phyloP scores from a whole-genome alignment of 2,888 invertebrate species.

The Apotomis betuletana region DNA sequence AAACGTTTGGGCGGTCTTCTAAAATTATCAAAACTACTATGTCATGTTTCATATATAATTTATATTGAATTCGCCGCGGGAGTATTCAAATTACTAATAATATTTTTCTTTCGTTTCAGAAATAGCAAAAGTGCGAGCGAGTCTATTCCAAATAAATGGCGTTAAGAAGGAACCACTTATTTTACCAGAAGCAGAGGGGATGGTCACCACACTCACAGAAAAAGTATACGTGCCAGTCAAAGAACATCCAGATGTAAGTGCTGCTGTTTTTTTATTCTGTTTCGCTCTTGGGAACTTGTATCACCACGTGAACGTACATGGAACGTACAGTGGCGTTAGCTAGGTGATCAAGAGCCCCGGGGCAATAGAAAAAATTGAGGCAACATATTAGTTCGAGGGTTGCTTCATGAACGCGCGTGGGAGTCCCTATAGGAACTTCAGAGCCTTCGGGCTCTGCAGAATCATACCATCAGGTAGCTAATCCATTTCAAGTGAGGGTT shows the following conservation, averaged over 20 bases:
- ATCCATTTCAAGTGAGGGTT: too few species aligned
- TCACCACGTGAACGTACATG: too few species aligned
- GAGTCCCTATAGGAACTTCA: too few species aligned
- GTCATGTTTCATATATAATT: slow-evolving; percentile 63
- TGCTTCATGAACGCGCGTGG: too few species aligned
- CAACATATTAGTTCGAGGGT: too few species aligned
- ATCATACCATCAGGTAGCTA: too few species aligned
- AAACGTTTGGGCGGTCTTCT: slow-evolving; percentile 62
- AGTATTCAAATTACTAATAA: slow-evolving; percentile 47
- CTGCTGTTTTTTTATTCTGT: slow-evolving; percentile 38
- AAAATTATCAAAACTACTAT: slow-evolving; percentile 63
- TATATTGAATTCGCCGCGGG: slow-evolving; percentile 57
- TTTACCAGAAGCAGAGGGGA: slow-evolving; percentile 95
- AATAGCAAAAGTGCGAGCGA: slow-evolving; percentile 98
- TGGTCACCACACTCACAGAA: slow-evolving; percentile 96
- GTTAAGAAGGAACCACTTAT: slow-evolving; percentile 96
- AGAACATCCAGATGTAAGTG: slow-evolving; percentile 99
- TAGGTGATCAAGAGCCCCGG: too few species aligned
- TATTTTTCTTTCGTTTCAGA: slow-evolving; percentile 87
- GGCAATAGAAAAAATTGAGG: too few species aligned
- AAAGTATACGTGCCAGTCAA: slow-evolving; percentile 99
- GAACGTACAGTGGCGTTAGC: too few species aligned
- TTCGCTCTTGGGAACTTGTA: too few species aligned
- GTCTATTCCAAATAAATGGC: slow-evolving; percentile 99
- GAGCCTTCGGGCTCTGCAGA: too few species aligned